Evolutionary conservation across 2,113 vertebrate species (phyloP).

Genomic region (Vulpes vulpes): DNA sequence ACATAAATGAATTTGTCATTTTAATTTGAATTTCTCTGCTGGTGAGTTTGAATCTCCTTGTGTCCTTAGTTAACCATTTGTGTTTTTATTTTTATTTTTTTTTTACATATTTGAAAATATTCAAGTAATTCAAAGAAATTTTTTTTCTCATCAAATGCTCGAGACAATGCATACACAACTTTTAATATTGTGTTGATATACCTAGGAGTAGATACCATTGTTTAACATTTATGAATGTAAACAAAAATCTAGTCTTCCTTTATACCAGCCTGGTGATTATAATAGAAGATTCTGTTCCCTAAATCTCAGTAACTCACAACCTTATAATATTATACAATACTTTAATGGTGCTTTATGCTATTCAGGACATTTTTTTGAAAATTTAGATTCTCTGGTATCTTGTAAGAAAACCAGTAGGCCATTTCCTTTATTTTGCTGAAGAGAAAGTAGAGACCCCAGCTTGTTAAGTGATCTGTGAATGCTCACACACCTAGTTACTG

Average conservation of each 20-base stretch:
- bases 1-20: not conserved
- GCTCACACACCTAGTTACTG: not conserved
- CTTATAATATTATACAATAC: not conserved
- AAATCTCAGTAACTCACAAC: not conserved
- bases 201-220: not conserved
- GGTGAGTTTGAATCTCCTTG: not conserved
- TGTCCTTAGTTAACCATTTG: not conserved
- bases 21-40: not conserved
- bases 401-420: not conserved
- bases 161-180: not conserved
- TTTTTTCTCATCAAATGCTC: slow-evolving; percentile 2
- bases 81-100: not conserved
- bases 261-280: not conserved
- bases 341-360: not conserved
- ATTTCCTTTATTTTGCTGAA: not conserved
- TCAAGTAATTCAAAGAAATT: not conserved
- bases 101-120: not conserved
- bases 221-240: not conserved
- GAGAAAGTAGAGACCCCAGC: not conserved
- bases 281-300: not conserved
- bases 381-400: not conserved
- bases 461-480: not conserved
- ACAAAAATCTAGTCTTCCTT: not conserved
- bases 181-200: not conserved
- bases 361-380: not conserved